Conservation (phyloP, 92 coral and sea anemone genomes). For the Actinostola sp. region DNA sequence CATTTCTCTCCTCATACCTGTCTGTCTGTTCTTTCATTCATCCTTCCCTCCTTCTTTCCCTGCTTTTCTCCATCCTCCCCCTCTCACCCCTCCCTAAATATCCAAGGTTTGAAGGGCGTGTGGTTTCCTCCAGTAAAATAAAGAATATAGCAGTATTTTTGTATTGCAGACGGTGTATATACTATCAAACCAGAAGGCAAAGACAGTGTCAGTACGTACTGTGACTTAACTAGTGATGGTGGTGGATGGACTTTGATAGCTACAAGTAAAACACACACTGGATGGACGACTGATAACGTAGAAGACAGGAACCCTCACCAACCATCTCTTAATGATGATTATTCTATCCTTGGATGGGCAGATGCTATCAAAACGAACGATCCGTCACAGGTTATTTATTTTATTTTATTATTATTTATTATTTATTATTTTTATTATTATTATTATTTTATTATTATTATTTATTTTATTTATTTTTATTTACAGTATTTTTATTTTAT, state of each 20-base stretch:
- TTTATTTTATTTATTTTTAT: too few species aligned
- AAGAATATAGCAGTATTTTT: too few species aligned
- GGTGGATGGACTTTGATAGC: constrained; percentile 72
- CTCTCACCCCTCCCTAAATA: too few species aligned
- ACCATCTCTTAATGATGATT: constrained; percentile 57
- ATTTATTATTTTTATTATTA: too few species aligned
- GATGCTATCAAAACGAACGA: constrained; percentile 62
- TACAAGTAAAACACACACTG: constrained; percentile 59
- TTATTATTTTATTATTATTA: too few species aligned
- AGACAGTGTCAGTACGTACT: constrained; percentile 52
- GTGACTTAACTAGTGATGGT: constrained; percentile 63
- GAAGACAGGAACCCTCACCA: constrained; percentile 47
- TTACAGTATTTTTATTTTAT: too few species aligned
- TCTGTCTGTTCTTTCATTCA: too few species aligned
- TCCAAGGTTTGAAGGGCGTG: too few species aligned
- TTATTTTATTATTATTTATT: background rate
- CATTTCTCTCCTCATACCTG: too few species aligned
- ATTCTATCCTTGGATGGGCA: constrained; percentile 53
- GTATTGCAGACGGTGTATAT: constrained; percentile 75
- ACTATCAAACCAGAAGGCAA: constrained; percentile 63
- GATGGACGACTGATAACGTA: constrained; percentile 53
- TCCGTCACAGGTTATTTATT: constrained; percentile 33
- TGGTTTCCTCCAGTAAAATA: too few species aligned
- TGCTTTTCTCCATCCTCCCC: too few species aligned
- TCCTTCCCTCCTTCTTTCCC: too few species aligned